Conservation (phyloP, 1,140 invertebrate genomes). For the Diachasma alloeum region DNA sequence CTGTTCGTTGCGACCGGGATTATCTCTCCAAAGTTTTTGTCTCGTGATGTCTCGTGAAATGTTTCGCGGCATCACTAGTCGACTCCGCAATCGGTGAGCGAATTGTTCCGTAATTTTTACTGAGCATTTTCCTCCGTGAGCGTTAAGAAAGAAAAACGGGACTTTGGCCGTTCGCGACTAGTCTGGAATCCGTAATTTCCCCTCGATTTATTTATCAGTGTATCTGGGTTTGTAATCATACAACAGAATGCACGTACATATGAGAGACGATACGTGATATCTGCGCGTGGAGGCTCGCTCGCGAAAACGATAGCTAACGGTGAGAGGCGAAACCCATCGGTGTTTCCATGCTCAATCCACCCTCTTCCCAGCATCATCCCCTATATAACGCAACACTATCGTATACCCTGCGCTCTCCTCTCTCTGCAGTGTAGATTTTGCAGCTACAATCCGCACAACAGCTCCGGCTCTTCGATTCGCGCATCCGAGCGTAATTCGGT, state of each 20-base stretch:
- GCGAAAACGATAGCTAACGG: conserved; percentile 1
- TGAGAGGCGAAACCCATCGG: not conserved
- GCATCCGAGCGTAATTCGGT: conserved; percentile 18
- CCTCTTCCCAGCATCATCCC: not conserved
- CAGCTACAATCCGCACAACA: not conserved
- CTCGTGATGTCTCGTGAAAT: too few species aligned
- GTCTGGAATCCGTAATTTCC: too few species aligned
- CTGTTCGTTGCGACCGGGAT: too few species aligned
- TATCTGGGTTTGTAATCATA: not conserved
- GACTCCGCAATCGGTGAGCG: too few species aligned
- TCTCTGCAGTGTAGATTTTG: not conserved
- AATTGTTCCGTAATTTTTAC: too few species aligned
- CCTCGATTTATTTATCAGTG: not conserved
- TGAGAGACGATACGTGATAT: not conserved
- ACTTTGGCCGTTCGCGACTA: too few species aligned
- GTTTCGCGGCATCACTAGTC: too few species aligned
- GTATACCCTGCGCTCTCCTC: not conserved
- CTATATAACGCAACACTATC: conserved; percentile 12
- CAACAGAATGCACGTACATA: not conserved
- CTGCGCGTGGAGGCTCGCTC: not conserved
- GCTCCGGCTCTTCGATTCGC: conserved; percentile 17
- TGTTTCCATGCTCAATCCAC: not conserved
- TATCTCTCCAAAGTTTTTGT: too few species aligned
- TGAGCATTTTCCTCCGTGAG: too few species aligned
- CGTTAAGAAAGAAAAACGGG: too few species aligned